Evolutionary conservation across 2,888 invertebrate species (phyloP).

Genomic region (Cryptus viduatorius): DNA sequence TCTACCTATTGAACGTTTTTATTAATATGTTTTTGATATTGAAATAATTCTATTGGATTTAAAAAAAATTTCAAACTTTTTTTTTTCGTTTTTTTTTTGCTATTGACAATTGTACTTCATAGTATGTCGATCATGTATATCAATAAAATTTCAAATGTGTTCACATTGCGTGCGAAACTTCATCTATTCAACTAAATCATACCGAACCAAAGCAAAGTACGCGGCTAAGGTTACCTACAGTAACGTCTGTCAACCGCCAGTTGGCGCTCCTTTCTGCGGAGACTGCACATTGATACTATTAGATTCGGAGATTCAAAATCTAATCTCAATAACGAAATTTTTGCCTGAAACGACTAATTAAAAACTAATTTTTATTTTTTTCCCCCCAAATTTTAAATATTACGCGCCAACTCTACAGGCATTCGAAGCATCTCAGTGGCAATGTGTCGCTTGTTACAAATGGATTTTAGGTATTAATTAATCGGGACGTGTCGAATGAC

Average conservation of each 20-base stretch:
- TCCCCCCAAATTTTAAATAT: not conserved
- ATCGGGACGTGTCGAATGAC: not conserved
- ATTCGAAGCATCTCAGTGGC: not conserved
- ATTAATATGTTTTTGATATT: no score
- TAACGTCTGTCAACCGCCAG: constrained; percentile 54
- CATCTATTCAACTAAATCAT: no score
- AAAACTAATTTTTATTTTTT: not conserved
- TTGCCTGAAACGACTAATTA: not conserved
- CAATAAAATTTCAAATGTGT: no score
- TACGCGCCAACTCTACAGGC: not conserved
- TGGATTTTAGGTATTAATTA: not conserved
- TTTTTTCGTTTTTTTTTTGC: no score
- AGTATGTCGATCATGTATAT: no score
- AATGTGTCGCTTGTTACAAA: not conserved
- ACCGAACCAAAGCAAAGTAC: not conserved
- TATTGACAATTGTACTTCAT: no score
- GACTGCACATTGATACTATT: constrained; percentile 4
- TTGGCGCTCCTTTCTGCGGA: constrained; percentile 47
- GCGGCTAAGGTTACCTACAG: constrained; percentile 22
- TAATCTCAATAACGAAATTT: constrained; percentile 20
- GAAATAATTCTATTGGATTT: no score
- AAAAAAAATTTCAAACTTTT: no score
- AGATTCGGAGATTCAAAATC: constrained; percentile 27
- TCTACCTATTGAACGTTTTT: no score
- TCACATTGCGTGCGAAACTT: no score